These are phyloP conservation scores for Bacillus rossius DNA, from an alignment of 1,140 invertebrate species.

Conservation along the genomic window DNA sequence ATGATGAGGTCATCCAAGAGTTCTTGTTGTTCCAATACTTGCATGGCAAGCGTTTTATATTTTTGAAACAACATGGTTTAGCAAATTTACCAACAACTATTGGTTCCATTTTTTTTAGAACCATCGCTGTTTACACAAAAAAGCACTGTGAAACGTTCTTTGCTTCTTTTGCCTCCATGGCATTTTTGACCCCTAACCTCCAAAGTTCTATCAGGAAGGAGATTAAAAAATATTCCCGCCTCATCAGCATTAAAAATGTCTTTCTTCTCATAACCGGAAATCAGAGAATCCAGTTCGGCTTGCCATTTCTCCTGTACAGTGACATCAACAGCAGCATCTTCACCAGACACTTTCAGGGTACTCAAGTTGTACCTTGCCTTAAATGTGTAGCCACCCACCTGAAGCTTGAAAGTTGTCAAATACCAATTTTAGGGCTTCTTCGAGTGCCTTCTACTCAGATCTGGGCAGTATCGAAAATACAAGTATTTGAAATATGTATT, in stretches of 20 bases:
- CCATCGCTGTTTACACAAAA: conserved; percentile 29
- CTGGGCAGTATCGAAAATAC: no score
- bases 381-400: no score
- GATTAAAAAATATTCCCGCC: conserved; percentile 30
- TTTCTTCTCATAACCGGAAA: conserved; percentile 1
- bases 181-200: conserved; percentile 22
- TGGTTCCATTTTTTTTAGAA: conserved; percentile 28
- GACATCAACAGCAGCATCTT: no score
- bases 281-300: no score
- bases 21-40: conserved; percentile 21
- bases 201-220: conserved; percentile 26
- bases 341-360: no score
- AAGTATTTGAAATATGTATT: no score
- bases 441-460: no score
- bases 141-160: conserved; percentile 30
- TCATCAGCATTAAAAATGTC: conserved; percentile 36
- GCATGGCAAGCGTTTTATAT: neutral
- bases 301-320: no score
- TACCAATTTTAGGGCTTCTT: no score
- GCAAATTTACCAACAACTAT: conserved; percentile 30
- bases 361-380: no score
- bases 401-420: no score
- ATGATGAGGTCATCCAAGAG: conserved; percentile 31
- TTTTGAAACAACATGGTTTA: conserved; percentile 29
- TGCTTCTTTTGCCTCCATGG: conserved; percentile 17